A percentile compares a stretch with the other conserved stretches of the same genome.
Conservation (phyloP, 1,140 invertebrate genomes). For the Musca vetustissima region DNA sequence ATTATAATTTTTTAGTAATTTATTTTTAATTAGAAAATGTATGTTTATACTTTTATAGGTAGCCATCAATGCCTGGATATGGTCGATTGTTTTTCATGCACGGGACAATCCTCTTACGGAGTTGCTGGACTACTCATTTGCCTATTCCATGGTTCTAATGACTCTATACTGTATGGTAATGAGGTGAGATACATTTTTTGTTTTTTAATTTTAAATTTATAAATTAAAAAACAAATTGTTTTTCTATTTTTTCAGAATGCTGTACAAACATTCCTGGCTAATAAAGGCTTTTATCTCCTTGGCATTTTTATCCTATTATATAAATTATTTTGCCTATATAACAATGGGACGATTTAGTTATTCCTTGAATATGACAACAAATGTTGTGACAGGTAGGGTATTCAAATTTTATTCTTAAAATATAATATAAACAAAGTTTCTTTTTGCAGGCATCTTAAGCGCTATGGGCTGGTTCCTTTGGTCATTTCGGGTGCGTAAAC, state of each 20-base stretch:
- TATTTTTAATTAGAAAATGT: too few relatives aligned
- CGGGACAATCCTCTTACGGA: slow-evolving; percentile 87
- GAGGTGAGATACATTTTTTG: slow-evolving; percentile 47
- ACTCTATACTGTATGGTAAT: slow-evolving; percentile 68
- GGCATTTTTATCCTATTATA: slow-evolving; percentile 68
- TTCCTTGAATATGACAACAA: slow-evolving; percentile 90
- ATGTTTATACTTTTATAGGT: slow-evolving; percentile 70
- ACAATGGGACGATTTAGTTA: slow-evolving; percentile 85
- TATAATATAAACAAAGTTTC: too few relatives aligned
- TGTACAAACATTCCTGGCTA: slow-evolving; percentile 59
- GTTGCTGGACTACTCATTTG: slow-evolving; percentile 90
- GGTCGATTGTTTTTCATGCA: slow-evolving; percentile 90
- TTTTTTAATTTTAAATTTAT: neutral
- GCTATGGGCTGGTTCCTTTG: slow-evolving; percentile 76
- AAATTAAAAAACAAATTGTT: too few relatives aligned
- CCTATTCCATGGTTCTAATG: slow-evolving; percentile 73
- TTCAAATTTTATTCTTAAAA: too few relatives aligned
- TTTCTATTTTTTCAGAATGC: slow-evolving; percentile 58
- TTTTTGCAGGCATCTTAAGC: slow-evolving; percentile 68
- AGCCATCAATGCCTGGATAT: slow-evolving; percentile 87
- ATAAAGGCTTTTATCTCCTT: slow-evolving; percentile 60
- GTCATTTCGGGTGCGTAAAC: slow-evolving; percentile 65
- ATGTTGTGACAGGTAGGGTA: slow-evolving; percentile 76
- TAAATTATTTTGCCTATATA: slow-evolving; percentile 80
- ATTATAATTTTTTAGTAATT: too few relatives aligned